These are phyloP conservation scores for Ptilodon capucinus DNA, from an alignment of 2,888 invertebrate species.

Conservation along the genomic window DNA sequence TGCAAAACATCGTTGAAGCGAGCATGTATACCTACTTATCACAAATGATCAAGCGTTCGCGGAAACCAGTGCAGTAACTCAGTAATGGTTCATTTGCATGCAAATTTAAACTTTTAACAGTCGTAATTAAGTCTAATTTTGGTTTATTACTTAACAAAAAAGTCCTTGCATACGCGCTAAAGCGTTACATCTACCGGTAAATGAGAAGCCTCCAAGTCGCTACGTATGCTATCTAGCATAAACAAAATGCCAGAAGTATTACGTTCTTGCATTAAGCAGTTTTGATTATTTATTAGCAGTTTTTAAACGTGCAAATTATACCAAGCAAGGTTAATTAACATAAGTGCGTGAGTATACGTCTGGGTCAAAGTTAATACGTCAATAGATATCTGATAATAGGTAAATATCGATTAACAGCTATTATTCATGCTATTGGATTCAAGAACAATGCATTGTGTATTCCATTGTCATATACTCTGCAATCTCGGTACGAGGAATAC, in stretches of 20 bases:
- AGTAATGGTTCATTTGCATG: background rate
- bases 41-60: background rate
- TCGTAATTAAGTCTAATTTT: background rate
- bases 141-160: background rate
- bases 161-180: background rate
- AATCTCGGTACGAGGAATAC: background rate
- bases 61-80: background rate
- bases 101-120: background rate
- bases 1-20: too few species aligned
- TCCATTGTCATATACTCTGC: background rate
- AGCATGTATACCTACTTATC: background rate
- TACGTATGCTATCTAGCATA: background rate
- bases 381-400: conserved; percentile 10
- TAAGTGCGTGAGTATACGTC: conserved; percentile 34
- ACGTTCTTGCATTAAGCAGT: background rate
- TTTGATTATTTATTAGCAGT: background rate
- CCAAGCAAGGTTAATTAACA: conserved; percentile 39
- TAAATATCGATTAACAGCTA: conserved; percentile 20
- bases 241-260: background rate
- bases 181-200: background rate
- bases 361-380: conserved; percentile 41
- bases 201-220: background rate
- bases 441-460: conserved; percentile 18
- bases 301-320: conserved; percentile 19
- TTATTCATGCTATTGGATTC: conserved; percentile 31